Conservation (phyloP, 23 tunicate genomes). For the Ascidia mentula region DNA sequence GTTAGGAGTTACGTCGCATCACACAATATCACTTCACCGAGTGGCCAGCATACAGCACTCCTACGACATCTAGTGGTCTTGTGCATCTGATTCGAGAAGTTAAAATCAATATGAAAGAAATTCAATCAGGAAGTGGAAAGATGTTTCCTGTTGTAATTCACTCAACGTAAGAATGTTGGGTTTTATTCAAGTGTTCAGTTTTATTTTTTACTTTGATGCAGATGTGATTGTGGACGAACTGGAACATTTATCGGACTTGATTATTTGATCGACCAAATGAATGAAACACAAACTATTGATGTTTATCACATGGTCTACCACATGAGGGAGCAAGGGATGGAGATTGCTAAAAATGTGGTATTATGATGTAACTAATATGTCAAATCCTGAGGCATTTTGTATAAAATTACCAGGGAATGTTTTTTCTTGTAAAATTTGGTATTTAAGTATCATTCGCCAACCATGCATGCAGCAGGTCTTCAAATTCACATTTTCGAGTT, state of each 20-base stretch:
- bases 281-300: constrained; percentile 21
- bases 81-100: constrained; percentile 18
- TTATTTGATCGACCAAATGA: constrained; percentile 32
- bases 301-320: constrained; percentile 22
- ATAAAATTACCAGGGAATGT: too few species aligned
- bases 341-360: constrained; percentile 38
- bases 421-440: too few species aligned
- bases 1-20: background rate
- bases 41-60: constrained; percentile 1
- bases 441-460: too few species aligned
- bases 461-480: too few species aligned
- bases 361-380: background rate
- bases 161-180: background rate
- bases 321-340: constrained; percentile 51
- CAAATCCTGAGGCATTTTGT: too few species aligned
- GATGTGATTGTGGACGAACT: constrained; percentile 73
- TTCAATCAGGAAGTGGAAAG: too few species aligned
- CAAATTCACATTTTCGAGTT: too few species aligned
- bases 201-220: background rate
- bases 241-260: constrained; percentile 58
- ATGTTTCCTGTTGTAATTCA: background rate
- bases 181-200: background rate
- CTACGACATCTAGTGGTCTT: background rate
- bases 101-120: background rate
- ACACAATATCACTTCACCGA: background rate